Base-by-base conservation (phyloP, 2,888 invertebrate species). In the Tyria jacobaeae region DNA sequence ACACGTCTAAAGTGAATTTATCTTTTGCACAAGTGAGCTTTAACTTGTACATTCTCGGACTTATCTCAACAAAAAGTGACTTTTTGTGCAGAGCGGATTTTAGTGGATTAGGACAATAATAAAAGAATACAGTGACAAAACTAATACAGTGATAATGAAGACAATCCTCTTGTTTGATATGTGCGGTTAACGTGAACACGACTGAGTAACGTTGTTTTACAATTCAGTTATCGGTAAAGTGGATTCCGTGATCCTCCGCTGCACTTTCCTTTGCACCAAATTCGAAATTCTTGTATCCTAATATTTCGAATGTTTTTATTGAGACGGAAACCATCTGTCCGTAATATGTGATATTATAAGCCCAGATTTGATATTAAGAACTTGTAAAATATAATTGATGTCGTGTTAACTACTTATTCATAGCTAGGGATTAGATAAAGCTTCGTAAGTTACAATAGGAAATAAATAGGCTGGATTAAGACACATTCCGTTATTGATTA, bases 291-390 rank as follows among this genome's bases (percentile, higher is more conserved):
- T 58, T 66, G 57, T 70, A 71, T 51, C 60, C n/a, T 70, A 24
- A 66, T 58, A 66, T 69, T 79, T 78, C 75, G 77, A 78, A 78
- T 75, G 65, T 71, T 80, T 71, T 68, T 64, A 68, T 76, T 75
- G 68, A 67, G 61, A 72, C 72, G 90, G 90, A 83, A 87, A 71
- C 59, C 63, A 68, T 61, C 68, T 76, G 87, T 89, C 88, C 89
- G 81, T 82, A 85, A 88, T 88, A 90, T 93, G 93, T 93, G 93
- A 93, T 93, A 93, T 92, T 91, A 88, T 91, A 89, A 89, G 87
- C 88, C 87, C 89, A 89, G 89, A 86, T 82, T 88, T 78, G 80
- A 83, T 85, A 79, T 70, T 86, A 87, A 84, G 83, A 79, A 81
- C 71, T 75, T 88, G 86, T 91, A 89, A 87, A 86, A 89, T 88